Evolutionary conservation across 35 echinoderm and acorn worm species (phyloP), one percentile per base, ranked within the genome.

Genomic region (Acanthaster planci): DNA sequence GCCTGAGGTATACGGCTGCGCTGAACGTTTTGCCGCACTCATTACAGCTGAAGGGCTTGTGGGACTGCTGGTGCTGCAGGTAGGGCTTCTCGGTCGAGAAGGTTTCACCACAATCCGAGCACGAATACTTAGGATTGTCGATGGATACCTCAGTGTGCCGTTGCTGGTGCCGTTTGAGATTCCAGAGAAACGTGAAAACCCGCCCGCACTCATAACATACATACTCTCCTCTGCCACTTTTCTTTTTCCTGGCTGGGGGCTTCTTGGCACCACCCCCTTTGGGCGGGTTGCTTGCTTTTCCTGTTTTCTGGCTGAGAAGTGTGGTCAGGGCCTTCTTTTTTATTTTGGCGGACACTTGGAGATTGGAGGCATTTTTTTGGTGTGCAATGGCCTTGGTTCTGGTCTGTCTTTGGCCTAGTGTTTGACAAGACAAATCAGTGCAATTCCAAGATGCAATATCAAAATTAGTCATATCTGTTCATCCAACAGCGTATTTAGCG

Each of bases 1-100:
- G 64, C 0, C 34, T 72, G 10, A 72, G 64, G 64, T 72, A 72
- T 26, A 72, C 34, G 64, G 14, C 14, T 14, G 21, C 21, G 29
- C 64, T 72, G 64, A 72, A 72, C 21, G 64, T 72, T 34, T 72
- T 72, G 64, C 23, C 64, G 64, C 64, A 72, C 34, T 72, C 34
- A 8, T 72, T 14, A 26, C 64, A 72, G 26, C 26, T 31, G 22
- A 31, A 14, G 23, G 0, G 8, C 64, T 72, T 72, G 64, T 72
- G 64, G 1, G 14, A 14, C 64, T 72, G 64, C 26, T 27, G 7
- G 23, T 72, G 64, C 64, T 34, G 18, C 34, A 72, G 26, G n/a
- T 72, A 72, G 1, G 64, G 26, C 64, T 26, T 72, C 64, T 72
- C 34, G 64, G 34, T 34, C 2, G 23, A 14, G 64, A 72, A 72